phyloP scores from a whole-genome alignment of 2,888 invertebrate species.

The Anthoptus insignis region DNA sequence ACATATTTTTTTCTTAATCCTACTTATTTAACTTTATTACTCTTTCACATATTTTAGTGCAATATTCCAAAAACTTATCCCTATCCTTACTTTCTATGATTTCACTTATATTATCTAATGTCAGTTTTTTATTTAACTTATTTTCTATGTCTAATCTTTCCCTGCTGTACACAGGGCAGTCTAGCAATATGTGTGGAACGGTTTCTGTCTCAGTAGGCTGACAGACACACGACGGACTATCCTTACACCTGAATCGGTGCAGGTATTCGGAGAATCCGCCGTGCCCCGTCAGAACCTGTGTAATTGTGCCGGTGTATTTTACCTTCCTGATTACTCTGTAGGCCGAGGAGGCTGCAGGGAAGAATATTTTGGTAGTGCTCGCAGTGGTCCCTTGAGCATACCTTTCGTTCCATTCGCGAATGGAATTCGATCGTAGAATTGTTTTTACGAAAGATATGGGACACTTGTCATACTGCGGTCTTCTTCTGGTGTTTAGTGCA shows the following conservation, averaged over 20 bases:
- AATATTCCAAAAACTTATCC: too few species aligned
- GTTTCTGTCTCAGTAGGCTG: not conserved
- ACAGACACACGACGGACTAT: not conserved
- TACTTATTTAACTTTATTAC: too few species aligned
- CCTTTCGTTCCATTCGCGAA: slow-evolving; percentile 7
- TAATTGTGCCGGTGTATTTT: not conserved
- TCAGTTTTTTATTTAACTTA: too few species aligned
- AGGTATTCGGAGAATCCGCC: too few species aligned
- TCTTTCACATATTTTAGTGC: too few species aligned
- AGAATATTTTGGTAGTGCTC: not conserved
- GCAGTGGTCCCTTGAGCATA: not conserved
- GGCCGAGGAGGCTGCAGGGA: not conserved
- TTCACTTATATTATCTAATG: too few species aligned
- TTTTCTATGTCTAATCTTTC: not conserved
- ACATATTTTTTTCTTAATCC: too few species aligned
- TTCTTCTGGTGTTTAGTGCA: too few species aligned
- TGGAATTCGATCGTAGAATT: not conserved
- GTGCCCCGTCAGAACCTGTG: not conserved
- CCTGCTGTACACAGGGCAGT: not conserved
- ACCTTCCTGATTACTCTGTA: not conserved
- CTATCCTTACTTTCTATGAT: too few species aligned
- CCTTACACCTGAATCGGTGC: slow-evolving; percentile 7
- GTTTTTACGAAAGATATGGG: slow-evolving; percentile 30
- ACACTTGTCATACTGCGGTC: too few species aligned
- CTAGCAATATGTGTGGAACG: not conserved